Base-by-base conservation (phyloP, 2,888 invertebrate genomes). In the Ectropis crepuscularia region DNA sequence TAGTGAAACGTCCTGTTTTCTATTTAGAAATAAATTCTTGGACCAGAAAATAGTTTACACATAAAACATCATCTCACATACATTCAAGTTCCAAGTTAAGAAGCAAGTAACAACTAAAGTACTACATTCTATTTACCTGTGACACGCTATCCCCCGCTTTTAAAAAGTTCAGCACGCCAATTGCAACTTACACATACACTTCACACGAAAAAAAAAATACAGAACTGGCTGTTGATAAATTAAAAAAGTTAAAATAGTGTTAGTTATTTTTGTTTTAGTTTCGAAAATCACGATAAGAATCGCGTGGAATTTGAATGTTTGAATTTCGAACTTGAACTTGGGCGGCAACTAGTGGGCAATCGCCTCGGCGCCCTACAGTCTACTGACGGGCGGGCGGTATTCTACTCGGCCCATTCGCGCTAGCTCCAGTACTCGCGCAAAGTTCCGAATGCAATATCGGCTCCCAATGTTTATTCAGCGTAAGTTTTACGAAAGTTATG, bases 281-380 rank as follows among this genome's bases (percentile, higher is more conserved):
- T 65, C 57, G 49, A 37, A 42, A 70, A 71, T 73, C 37, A 53
- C 61, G 42, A 63, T 53, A 43, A 6, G 28, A 9, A 45, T 54
- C 39, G 53, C 57, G 63, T 54, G 37, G 49, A 51, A 67, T 73
- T 70, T 70, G 63, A 74, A 61, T 74, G 70, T 72, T 73, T 73
- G 67, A 55, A 60, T 58, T 77, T 61, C 82, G 78, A 81, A 80
- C 80, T 82, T 80, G 82, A 82, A 81, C 78, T 79, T 79, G 67
- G 63, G 72, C 73, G 69, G 81, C 83, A 84, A 84, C 84, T 83
- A 72, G 84, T 85, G 84, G 84, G 80, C 78, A 79, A 67, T 80
- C 80, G 60, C 73, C 65, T 45, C 79, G 84, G 80, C 84, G 84
- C 82, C 84, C 77, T 69, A 77, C 57, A 75, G 84, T 84, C 83